Percentiles rank a stretch among this genome's conserved stretches.
Conservation (phyloP, 1,140 invertebrate species). For the Drosophila virilis region DNA sequence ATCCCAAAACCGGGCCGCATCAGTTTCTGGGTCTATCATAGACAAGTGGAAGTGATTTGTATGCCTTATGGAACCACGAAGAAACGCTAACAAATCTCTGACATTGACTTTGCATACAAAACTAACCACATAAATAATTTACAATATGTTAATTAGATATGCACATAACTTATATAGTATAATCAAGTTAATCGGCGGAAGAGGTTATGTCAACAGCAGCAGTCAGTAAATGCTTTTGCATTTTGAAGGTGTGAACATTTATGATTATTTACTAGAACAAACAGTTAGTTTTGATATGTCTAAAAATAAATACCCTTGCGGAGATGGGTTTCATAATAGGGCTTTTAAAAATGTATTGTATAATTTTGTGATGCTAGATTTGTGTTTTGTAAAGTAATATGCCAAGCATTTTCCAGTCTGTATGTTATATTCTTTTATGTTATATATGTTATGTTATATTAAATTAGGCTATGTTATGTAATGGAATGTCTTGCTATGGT, state of each 20-base stretch:
- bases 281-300: neutral
- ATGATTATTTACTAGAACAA: neutral
- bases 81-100: slow-evolving; percentile 15
- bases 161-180: neutral
- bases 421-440: neutral
- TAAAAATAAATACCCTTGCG: neutral
- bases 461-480: no score
- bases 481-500: no score
- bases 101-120: slow-evolving; percentile 37
- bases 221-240: neutral
- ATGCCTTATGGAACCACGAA: slow-evolving; percentile 22
- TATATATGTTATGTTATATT: no score
- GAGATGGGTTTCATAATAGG: no score
- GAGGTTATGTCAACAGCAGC: neutral
- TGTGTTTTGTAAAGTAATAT: no score
- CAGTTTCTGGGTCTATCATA: slow-evolving; percentile 25
- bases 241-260: slow-evolving; percentile 7
- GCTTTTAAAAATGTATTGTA: no score
- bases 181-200: slow-evolving; percentile 6
- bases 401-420: no score
- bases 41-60: slow-evolving; percentile 24
- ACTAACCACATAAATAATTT: slow-evolving; percentile 31
- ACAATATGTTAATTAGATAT: slow-evolving; percentile 29
- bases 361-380: neutral
- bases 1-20: slow-evolving; percentile 19